A percentile compares a stretch with the other conserved stretches of the same genome.
These are phyloP conservation scores for Standfussiana lucernea DNA, from an alignment of 2,888 invertebrate genomes.

Conservation along the genomic window DNA sequence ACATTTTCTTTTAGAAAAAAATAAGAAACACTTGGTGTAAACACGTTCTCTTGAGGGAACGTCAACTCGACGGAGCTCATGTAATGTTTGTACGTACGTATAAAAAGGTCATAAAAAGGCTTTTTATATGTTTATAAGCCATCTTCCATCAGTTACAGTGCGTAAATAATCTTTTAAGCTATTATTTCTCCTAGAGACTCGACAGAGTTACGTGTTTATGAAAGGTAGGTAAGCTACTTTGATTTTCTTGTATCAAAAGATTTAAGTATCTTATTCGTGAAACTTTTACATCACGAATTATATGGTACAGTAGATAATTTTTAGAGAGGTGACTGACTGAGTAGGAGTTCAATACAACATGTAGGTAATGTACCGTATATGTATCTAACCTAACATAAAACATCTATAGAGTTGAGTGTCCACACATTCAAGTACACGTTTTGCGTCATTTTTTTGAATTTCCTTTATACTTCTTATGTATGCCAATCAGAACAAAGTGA, in stretches of 20 bases:
- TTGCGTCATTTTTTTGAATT: neutral
- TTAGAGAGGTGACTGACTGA: neutral
- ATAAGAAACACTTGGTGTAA: conserved; percentile 56
- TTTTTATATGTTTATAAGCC: conserved; percentile 54
- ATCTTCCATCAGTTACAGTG: conserved; percentile 49
- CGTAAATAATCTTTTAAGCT: conserved; percentile 48
- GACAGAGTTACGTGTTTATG: conserved; percentile 6
- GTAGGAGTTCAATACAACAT: neutral
- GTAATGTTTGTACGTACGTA: conserved; percentile 54
- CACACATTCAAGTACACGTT: neutral
- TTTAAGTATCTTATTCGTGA: conserved; percentile 2
- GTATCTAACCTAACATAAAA: neutral
- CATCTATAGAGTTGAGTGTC: neutral
- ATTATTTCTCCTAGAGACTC: conserved; percentile 20
- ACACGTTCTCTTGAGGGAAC: conserved; percentile 57
- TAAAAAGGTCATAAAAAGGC: conserved; percentile 60
- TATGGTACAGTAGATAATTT: neutral
- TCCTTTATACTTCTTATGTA: neutral
- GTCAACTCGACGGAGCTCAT: conserved; percentile 51
- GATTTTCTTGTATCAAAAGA: conserved; percentile 30
- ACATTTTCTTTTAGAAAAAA: conserved; percentile 56
- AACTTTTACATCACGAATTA: neutral
- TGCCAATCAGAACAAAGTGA: neutral
- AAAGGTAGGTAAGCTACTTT: conserved; percentile 9
- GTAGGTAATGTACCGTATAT: neutral